A percentile compares a stretch with the other conserved stretches of the same genome.
phyloP scores from a whole-genome alignment of 2,888 invertebrate genomes.

The Augochlorella aurata region DNA sequence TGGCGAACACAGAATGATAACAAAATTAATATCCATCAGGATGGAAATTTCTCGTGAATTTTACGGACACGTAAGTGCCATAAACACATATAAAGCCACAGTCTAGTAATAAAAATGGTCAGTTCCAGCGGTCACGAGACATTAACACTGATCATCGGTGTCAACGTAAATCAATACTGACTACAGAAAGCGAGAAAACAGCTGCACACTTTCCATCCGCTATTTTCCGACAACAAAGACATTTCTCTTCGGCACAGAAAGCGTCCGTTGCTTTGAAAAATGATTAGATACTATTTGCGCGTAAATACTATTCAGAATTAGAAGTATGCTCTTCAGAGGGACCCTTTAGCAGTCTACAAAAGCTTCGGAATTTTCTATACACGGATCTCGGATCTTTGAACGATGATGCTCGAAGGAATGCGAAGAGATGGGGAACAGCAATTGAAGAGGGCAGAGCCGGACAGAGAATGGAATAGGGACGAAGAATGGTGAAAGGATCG shows the following conservation, averaged over 20 bases:
- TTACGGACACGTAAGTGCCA: no score
- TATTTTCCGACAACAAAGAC: neutral
- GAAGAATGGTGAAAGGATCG: neutral
- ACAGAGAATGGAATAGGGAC: conserved; percentile 10
- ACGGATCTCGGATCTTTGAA: conserved; percentile 46
- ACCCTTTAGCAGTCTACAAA: conserved; percentile 40
- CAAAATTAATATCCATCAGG: no score
- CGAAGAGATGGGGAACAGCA: conserved; percentile 13
- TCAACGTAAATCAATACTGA: no score
- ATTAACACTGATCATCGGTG: no score
- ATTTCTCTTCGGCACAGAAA: neutral
- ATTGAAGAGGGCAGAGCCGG: conserved; percentile 30
- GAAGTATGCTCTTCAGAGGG: conserved; percentile 46
- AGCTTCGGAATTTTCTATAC: conserved; percentile 59
- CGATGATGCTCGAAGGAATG: conserved; percentile 49
- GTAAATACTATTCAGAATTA: conserved; percentile 48
- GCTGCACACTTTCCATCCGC: no score
- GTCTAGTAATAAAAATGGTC: no score
- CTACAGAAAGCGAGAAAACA: neutral
- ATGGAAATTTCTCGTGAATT: no score
- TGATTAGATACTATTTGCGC: conserved; percentile 38
- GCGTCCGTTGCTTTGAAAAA: conserved; percentile 7
- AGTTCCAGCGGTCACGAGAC: no score
- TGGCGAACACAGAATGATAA: no score
- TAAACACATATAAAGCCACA: no score